Percentiles rank a stretch among this genome's conserved stretches.
These are phyloP conservation scores for Thamnophis sirtalis DNA, from an alignment of 2,113 vertebrate genomes.

Conservation along the genomic window DNA sequence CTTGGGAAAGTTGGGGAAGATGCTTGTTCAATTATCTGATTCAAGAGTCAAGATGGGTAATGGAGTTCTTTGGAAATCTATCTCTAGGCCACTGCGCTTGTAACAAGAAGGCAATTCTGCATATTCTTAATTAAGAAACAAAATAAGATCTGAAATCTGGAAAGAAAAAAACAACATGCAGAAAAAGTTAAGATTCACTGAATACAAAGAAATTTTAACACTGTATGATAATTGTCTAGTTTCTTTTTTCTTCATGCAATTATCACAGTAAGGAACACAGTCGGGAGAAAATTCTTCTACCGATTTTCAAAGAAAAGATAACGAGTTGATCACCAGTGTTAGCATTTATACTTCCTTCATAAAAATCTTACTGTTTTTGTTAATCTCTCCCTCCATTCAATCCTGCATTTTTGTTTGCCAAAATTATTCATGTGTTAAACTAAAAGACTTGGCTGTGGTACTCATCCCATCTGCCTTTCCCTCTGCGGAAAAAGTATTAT, in stretches of 20 bases:
- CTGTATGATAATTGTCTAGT: not conserved
- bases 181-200: not conserved
- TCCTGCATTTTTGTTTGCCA: conserved; percentile 63
- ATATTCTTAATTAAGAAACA: not conserved
- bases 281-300: conserved; percentile 17
- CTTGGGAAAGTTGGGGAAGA: not conserved
- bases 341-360: conserved; percentile 33
- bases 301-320: conserved; percentile 29
- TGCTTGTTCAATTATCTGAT: not conserved
- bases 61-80: not conserved
- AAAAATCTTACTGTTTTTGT: conserved; percentile 12
- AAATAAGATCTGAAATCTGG: not conserved
- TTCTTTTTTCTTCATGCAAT: not conserved
- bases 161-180: not conserved
- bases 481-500: conserved; percentile 69
- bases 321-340: not conserved
- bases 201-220: not conserved
- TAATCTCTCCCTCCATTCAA: conserved; percentile 31
- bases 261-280: not conserved
- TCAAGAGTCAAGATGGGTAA: not conserved
- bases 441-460: conserved; percentile 52
- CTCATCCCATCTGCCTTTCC: conserved; percentile 47
- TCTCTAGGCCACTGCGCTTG: not conserved
- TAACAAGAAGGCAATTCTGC: not conserved
- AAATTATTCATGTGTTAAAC: conserved; percentile 70